A percentile compares a stretch with the other conserved stretches of the same genome.
Evolutionary conservation across 2,797 vertebrate species (phyloP).

Genomic region (Sebastes matsubarae): DNA sequence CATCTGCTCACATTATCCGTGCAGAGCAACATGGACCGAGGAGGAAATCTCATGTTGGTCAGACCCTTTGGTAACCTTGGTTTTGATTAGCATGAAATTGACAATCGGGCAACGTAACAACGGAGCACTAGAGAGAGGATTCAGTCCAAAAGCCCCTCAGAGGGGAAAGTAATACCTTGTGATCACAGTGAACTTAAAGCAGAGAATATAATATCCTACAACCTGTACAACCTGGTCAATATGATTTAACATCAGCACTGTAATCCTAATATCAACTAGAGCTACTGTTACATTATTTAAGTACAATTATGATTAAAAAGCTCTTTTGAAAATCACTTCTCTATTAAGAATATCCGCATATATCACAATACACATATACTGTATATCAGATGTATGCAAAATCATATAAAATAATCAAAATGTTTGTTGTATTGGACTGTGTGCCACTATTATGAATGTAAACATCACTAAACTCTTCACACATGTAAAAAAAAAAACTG

Average conservation of each 20-base stretch:
- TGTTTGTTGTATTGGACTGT: neutral
- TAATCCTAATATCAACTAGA: neutral
- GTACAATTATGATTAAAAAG: no score
- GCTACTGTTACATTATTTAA: neutral
- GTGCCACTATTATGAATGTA: neutral
- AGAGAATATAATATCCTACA: neutral
- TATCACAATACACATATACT: no score
- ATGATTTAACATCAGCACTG: neutral
- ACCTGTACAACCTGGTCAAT: neutral
- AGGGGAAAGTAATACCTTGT: neutral
- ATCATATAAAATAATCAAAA: no score
- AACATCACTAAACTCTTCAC: neutral
- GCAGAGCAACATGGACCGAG: neutral
- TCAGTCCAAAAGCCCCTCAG: constrained; percentile 8
- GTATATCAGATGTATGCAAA: no score
- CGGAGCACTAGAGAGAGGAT: constrained; percentile 14
- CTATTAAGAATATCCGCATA: no score
- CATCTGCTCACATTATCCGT: constrained; percentile 26
- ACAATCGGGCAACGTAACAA: constrained; percentile 1
- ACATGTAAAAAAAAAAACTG: neutral
- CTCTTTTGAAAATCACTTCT: no score
- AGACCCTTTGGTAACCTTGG: constrained; percentile 40
- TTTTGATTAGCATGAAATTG: constrained; percentile 38
- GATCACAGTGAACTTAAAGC: neutral
- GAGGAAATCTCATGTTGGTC: constrained; percentile 28